Conservation (phyloP, 2,113 vertebrate species). For the Oncorhynchus clarkii region DNA sequence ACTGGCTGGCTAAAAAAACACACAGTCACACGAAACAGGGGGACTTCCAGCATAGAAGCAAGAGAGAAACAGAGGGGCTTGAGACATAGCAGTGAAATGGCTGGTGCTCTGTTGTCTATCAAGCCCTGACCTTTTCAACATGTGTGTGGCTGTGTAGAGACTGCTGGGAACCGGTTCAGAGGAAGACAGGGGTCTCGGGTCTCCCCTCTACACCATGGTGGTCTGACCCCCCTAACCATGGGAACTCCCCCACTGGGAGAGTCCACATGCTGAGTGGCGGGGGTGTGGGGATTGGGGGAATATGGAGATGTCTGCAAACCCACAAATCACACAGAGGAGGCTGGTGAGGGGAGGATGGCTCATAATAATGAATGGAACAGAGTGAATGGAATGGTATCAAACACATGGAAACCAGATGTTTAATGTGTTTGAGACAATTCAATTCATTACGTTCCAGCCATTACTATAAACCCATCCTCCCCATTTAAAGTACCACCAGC, state of each 20-base stretch:
- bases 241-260: slow-evolving; percentile 55
- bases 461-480: too few relatives aligned
- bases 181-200: slow-evolving; percentile 64
- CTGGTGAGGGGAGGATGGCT: background rate
- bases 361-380: too few relatives aligned
- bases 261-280: slow-evolving; percentile 39
- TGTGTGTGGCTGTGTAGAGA: slow-evolving; percentile 59
- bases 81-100: slow-evolving; percentile 70
- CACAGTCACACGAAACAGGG: slow-evolving; percentile 44
- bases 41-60: slow-evolving; percentile 65
- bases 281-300: background rate
- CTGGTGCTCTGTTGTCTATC: slow-evolving; percentile 76
- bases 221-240: slow-evolving; percentile 56
- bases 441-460: too few relatives aligned
- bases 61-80: slow-evolving; percentile 14
- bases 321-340: slow-evolving; percentile 52
- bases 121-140: slow-evolving; percentile 72
- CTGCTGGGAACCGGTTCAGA: slow-evolving; percentile 62
- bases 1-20: slow-evolving; percentile 48
- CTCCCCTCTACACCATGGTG: slow-evolving; percentile 68
- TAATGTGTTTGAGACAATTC: too few relatives aligned
- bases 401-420: too few relatives aligned
- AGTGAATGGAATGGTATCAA: too few relatives aligned
- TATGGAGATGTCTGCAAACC: slow-evolving; percentile 6
- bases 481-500: background rate